phyloP scores from a whole-genome alignment of 2,888 invertebrate species.

The Pimpla rufipes region DNA sequence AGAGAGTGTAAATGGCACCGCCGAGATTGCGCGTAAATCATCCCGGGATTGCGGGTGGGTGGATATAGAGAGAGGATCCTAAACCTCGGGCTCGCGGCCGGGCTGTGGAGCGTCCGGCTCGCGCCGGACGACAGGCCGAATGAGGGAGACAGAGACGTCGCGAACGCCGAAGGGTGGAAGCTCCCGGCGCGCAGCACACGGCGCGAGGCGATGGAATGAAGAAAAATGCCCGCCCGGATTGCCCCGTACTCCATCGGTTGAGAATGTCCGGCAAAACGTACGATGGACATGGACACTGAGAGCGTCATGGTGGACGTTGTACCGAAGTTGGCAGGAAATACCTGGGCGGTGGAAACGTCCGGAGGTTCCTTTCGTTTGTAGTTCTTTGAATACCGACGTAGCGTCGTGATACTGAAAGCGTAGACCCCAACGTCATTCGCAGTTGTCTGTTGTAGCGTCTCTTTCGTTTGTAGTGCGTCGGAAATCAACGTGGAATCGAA shows the following conservation, averaged over 20 bases:
- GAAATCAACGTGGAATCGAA: too few relatives aligned
- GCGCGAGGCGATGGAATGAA: constrained; percentile 48
- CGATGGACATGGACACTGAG: constrained; percentile 10
- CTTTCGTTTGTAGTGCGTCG: too few relatives aligned
- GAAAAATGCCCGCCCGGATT: constrained; percentile 59
- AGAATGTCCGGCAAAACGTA: constrained; percentile 11
- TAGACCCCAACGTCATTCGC: too few relatives aligned
- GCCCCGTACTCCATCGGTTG: constrained; percentile 25
- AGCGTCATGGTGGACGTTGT: not conserved
- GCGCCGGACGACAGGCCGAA: constrained; percentile 6
- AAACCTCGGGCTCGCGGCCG: constrained; percentile 32
- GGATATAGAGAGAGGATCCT: not conserved
- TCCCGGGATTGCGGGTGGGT: constrained; percentile 49
- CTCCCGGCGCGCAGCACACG: constrained; percentile 17
- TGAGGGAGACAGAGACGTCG: constrained; percentile 13
- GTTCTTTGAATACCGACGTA: too few relatives aligned
- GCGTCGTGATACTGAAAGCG: too few relatives aligned
- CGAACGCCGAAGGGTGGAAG: not conserved
- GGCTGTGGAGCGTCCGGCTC: constrained; percentile 22
- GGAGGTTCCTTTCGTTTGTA: too few relatives aligned
- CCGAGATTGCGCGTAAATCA: constrained; percentile 79
- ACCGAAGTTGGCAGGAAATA: not conserved
- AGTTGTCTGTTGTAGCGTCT: too few relatives aligned
- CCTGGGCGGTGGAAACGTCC: too few relatives aligned
- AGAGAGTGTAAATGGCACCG: constrained; percentile 79